phyloP scores from a whole-genome alignment of 2,888 invertebrate genomes.

The Julus scandinavius region DNA sequence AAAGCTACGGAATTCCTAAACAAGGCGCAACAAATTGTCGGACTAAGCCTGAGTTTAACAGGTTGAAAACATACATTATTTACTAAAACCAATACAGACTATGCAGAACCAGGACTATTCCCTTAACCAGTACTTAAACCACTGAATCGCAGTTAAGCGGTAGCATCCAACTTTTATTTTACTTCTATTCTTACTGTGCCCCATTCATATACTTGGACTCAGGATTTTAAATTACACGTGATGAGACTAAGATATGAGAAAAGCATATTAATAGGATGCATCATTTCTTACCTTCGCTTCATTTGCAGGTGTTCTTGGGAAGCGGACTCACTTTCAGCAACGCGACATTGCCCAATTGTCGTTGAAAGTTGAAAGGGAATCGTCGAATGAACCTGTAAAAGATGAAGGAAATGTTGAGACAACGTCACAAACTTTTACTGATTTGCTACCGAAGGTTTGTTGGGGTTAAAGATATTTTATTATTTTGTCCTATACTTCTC shows the following conservation, averaged over 20 bases:
- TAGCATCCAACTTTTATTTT: too few relatives aligned
- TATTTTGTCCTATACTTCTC: background rate
- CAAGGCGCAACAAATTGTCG: slow-evolving; percentile 73
- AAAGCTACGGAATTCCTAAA: slow-evolving; percentile 76
- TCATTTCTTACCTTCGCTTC: background rate
- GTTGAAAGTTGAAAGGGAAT: slow-evolving; percentile 70
- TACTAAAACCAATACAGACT: too few relatives aligned
- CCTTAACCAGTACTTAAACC: background rate
- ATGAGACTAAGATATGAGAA: too few relatives aligned
- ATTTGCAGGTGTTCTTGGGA: slow-evolving; percentile 79
- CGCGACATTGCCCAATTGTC: slow-evolving; percentile 84
- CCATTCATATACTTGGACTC: too few relatives aligned
- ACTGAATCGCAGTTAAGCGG: too few relatives aligned
- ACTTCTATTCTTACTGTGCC: too few relatives aligned
- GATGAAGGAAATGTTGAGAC: too few relatives aligned
- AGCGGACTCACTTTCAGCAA: slow-evolving; percentile 89
- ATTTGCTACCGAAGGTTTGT: too few relatives aligned
- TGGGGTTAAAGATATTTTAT: too few relatives aligned
- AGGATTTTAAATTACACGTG: too few relatives aligned
- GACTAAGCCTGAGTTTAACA: slow-evolving; percentile 76
- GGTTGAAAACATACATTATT: slow-evolving; percentile 67
- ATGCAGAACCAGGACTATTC: too few relatives aligned
- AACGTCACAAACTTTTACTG: too few relatives aligned
- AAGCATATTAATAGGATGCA: background rate
- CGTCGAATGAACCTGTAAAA: background rate